phyloP scores from a whole-genome alignment of 1,140 invertebrate genomes.

The Cryptotermes secundus region DNA sequence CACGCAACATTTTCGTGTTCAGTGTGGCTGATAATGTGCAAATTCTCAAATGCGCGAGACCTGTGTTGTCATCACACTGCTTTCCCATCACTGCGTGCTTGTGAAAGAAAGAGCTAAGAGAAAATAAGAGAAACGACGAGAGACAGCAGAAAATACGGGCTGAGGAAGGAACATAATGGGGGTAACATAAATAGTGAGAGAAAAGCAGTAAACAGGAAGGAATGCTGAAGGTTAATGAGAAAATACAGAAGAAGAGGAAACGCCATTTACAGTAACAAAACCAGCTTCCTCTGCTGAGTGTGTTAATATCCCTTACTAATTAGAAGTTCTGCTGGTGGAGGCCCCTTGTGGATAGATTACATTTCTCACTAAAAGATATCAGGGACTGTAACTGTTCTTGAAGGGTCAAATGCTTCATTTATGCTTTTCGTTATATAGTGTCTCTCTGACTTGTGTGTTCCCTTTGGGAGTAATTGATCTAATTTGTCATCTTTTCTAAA shows the following conservation, averaged over 20 bases:
- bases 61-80: no score
- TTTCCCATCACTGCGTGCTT: no score
- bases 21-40: no score
- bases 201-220: no score
- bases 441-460: background rate
- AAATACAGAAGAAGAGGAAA: background rate
- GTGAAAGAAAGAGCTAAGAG: no score
- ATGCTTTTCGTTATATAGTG: background rate
- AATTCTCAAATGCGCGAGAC: no score
- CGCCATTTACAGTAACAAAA: background rate
- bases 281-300: background rate
- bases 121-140: no score
- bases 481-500: conserved; percentile 10
- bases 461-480: background rate
- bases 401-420: background rate
- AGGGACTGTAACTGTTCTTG: background rate
- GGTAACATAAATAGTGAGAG: no score
- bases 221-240: background rate
- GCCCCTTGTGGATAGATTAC: background rate
- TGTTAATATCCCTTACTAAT: background rate
- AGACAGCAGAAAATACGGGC: no score
- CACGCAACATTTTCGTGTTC: no score
- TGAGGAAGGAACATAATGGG: no score
- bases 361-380: background rate
- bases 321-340: background rate